These are phyloP conservation scores for Spilarctia lutea DNA, from an alignment of 2,888 invertebrate genomes.

Conservation along the genomic window DNA sequence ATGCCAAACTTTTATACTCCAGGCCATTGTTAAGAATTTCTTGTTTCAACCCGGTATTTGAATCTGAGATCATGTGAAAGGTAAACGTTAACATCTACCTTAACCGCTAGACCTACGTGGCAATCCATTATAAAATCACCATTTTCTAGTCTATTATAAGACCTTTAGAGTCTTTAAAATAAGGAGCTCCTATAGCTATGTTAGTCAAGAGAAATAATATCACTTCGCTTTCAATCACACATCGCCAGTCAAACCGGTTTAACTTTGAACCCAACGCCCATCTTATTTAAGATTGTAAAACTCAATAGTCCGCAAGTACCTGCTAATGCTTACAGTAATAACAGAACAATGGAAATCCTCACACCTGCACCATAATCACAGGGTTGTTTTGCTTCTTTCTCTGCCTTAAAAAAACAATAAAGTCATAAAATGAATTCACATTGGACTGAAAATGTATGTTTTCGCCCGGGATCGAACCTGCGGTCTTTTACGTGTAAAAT, in stretches of 20 bases:
- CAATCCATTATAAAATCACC: no score
- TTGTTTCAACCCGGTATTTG: no score
- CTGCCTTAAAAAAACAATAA: neutral
- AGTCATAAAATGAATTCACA: neutral
- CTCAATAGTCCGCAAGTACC: neutral
- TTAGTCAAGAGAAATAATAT: conserved; percentile 12
- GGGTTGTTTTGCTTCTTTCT: neutral
- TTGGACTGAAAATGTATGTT: conserved; percentile 77
- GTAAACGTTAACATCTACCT: no score
- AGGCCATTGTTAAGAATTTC: no score
- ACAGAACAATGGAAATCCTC: conserved; percentile 60
- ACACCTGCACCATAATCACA: conserved; percentile 55
- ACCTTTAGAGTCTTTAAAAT: neutral
- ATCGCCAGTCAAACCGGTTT: conserved; percentile 8
- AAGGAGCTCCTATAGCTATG: neutral
- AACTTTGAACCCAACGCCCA: neutral
- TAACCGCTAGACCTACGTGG: no score
- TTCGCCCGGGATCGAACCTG: conserved; percentile 96
- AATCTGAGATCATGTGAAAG: no score
- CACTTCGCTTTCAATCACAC: conserved; percentile 26
- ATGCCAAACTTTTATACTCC: no score
- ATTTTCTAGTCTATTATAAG: no score
- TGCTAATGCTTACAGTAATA: conserved; percentile 39
- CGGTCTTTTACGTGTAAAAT: conserved; percentile 95
- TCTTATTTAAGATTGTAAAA: conserved; percentile 15